Evolutionary conservation across 2,888 invertebrate species (phyloP).

Genomic region (Cephus nigrinus): DNA sequence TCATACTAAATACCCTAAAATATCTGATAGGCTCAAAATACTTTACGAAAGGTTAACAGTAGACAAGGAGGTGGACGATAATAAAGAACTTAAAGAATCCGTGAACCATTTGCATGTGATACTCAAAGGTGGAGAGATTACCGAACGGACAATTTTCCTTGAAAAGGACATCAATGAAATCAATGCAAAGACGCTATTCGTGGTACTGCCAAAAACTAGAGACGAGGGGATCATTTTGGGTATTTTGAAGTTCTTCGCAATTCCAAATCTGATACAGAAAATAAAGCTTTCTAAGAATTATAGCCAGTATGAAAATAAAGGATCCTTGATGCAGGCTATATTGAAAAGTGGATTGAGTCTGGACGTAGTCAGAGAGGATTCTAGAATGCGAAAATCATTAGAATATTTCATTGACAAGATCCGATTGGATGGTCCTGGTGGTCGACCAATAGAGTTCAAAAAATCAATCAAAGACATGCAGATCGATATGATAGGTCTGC

Average conservation of each 20-base stretch:
- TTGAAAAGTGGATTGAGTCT: constrained; percentile 16
- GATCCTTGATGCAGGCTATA: constrained; percentile 15
- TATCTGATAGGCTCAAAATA: not conserved
- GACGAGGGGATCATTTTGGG: constrained; percentile 14
- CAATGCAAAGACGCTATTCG: constrained; percentile 9
- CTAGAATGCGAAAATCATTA: constrained; percentile 14
- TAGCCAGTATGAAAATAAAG: constrained; percentile 20
- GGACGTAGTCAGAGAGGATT: constrained; percentile 16
- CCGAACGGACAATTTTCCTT: no score
- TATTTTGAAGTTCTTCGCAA: constrained; percentile 19
- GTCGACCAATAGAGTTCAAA: constrained; percentile 19
- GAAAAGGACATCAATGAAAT: constrained; percentile 5
- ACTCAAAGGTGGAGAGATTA: constrained; percentile 1
- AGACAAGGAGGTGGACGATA: not conserved
- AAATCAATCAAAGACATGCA: constrained; percentile 14
- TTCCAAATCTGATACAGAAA: constrained; percentile 14
- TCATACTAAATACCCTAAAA: not conserved
- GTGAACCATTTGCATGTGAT: constrained; percentile 2
- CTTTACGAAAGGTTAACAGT: not conserved
- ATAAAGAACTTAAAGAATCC: not conserved
- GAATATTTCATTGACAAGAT: constrained; percentile 11
- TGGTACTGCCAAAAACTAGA: constrained; percentile 15
- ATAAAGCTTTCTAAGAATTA: constrained; percentile 14
- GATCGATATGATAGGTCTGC: constrained; percentile 17
- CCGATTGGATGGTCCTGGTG: not conserved